Conservation (phyloP, 2,888 invertebrate species). For the Chirona hameri region DNA sequence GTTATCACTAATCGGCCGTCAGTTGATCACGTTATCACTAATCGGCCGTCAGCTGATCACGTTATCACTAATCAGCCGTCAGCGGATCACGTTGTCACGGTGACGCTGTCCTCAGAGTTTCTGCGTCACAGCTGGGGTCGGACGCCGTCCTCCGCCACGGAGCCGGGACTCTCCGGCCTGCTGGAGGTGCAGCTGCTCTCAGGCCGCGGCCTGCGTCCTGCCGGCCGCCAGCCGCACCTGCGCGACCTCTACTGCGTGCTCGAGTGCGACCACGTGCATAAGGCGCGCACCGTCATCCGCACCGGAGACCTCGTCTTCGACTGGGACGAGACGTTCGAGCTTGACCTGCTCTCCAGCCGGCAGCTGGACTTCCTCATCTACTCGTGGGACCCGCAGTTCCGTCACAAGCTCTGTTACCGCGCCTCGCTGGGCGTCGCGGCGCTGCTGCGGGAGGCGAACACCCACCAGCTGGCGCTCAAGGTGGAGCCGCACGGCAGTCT, state of each 20-base stretch:
- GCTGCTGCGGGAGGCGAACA: conserved; percentile 62
- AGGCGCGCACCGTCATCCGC: conserved; percentile 91
- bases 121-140: conserved; percentile 35
- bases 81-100: too few species aligned
- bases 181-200: conserved; percentile 72
- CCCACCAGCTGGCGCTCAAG: conserved; percentile 72
- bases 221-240: conserved; percentile 52
- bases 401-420: conserved; percentile 64
- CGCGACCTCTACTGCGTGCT: conserved; percentile 95
- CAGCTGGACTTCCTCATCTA: conserved; percentile 95
- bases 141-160: conserved; percentile 35
- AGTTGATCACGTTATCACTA: too few species aligned
- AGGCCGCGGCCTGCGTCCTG: conserved; percentile 76
- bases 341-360: conserved; percentile 90
- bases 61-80: too few species aligned
- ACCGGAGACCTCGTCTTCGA: conserved; percentile 95
- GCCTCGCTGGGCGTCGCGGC: conserved; percentile 81
- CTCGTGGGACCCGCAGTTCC: conserved; percentile 98
- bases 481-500: conserved; percentile 84
- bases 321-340: conserved; percentile 98
- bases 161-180: conserved; percentile 73
- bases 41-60: too few species aligned
- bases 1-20: too few species aligned
- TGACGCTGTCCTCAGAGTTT: conserved; percentile 37
- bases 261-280: conserved; percentile 94